phyloP scores from a whole-genome alignment of 2,888 invertebrate species.

The Cephus sareptanus region DNA sequence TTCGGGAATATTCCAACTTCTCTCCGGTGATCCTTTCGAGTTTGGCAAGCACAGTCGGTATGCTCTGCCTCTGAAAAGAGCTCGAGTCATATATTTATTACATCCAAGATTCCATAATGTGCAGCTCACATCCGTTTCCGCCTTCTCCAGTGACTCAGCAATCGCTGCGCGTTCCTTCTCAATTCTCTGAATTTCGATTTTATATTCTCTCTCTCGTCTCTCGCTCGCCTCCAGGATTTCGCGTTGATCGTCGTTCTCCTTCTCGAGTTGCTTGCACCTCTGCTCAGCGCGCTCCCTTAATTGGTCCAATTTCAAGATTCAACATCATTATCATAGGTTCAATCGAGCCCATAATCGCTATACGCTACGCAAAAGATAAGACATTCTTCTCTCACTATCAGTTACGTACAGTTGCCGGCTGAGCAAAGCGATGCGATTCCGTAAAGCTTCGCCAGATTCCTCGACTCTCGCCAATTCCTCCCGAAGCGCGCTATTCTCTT shows the following conservation, averaged over 20 bases:
- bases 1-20: slow-evolving; percentile 27
- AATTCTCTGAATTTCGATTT: slow-evolving; percentile 29
- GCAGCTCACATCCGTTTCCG: slow-evolving; percentile 32
- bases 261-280: slow-evolving; percentile 31
- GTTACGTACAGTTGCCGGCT: slow-evolving; percentile 28
- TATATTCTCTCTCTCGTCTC: slow-evolving; percentile 29
- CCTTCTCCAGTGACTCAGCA: slow-evolving; percentile 29
- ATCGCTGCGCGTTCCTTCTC: slow-evolving; percentile 33
- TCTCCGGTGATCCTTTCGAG: slow-evolving; percentile 32
- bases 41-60: slow-evolving; percentile 26
- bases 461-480: slow-evolving; percentile 38
- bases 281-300: slow-evolving; percentile 35
- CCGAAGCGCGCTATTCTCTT: slow-evolving; percentile 37
- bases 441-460: slow-evolving; percentile 30
- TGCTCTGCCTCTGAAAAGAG: slow-evolving; percentile 30
- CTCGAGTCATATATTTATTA: too few species aligned
- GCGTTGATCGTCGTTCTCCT: slow-evolving; percentile 42
- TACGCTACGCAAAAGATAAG: not conserved
- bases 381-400: too few species aligned
- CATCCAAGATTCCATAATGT: too few species aligned
- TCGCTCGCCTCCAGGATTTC: slow-evolving; percentile 31
- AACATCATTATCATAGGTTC: not conserved
- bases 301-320: slow-evolving; percentile 2
- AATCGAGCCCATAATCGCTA: too few species aligned
- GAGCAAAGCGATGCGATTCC: slow-evolving; percentile 26